A percentile compares a stretch with the other conserved stretches of the same genome.
Evolutionary conservation across 2,888 invertebrate species (phyloP).

Genomic region (Thumatha senex): DNA sequence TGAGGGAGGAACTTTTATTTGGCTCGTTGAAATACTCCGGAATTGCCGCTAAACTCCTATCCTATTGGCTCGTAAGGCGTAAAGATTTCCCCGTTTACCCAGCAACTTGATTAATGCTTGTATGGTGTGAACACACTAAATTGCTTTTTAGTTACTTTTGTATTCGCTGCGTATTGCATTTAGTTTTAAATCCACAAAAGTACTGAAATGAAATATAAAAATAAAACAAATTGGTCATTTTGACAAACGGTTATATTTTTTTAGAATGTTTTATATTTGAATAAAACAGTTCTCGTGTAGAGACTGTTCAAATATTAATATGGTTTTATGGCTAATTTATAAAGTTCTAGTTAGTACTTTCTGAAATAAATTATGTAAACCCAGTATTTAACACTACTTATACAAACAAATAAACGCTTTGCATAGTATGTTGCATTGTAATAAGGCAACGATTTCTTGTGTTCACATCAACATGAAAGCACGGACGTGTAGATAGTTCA

Average conservation of each 20-base stretch:
- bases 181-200: neutral
- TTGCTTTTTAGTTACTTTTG: constrained; percentile 35
- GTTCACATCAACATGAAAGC: constrained; percentile 13
- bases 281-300: no score
- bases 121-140: constrained; percentile 36
- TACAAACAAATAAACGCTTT: constrained; percentile 1
- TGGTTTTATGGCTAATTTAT: neutral
- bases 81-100: constrained; percentile 56
- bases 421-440: constrained; percentile 1
- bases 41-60: constrained; percentile 66
- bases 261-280: no score
- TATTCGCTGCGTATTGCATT: constrained; percentile 16
- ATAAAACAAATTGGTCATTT: no score
- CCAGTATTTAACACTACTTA: constrained; percentile 2
- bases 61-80: constrained; percentile 62
- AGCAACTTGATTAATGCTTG: constrained; percentile 60
- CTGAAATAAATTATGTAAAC: neutral
- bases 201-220: neutral
- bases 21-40: constrained; percentile 64
- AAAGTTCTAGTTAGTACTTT: neutral
- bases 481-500: constrained; percentile 20
- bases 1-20: constrained; percentile 78
- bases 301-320: no score
- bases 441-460: constrained; percentile 8
- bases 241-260: no score